These are phyloP conservation scores for Xylota sylvarum DNA, from an alignment of 2,888 invertebrate species.

Conservation along the genomic window DNA sequence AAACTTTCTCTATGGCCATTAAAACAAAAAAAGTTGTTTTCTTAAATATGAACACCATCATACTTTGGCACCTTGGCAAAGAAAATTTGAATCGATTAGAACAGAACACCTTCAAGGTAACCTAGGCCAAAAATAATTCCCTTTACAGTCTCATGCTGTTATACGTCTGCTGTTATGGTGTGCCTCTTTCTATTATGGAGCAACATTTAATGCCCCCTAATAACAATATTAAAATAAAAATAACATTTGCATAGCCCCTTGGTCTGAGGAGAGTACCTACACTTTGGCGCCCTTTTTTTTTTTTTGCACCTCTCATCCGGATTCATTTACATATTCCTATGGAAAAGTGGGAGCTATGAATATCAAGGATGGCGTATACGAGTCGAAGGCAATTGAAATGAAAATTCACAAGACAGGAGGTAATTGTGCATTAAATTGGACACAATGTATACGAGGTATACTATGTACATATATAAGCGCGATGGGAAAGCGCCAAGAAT, in stretches of 20 bases:
- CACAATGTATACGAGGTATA: constrained; percentile 50
- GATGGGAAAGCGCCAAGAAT: constrained; percentile 39
- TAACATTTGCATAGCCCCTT: constrained; percentile 68
- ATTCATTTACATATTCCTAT: constrained; percentile 64
- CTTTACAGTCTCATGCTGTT: constrained; percentile 1
- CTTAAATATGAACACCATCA: constrained; percentile 54
- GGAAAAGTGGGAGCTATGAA: constrained; percentile 46
- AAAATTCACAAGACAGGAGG: constrained; percentile 66
- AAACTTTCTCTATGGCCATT: neutral
- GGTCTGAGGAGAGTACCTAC: constrained; percentile 26
- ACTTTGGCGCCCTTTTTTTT: constrained; percentile 42
- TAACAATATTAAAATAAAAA: constrained; percentile 73
- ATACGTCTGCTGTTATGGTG: constrained; percentile 26
- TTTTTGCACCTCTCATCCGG: constrained; percentile 22
- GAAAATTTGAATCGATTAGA: constrained; percentile 67
- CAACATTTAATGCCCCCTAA: constrained; percentile 68
- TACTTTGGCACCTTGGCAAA: constrained; percentile 49
- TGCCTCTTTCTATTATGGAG: constrained; percentile 40
- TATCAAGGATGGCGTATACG: constrained; percentile 53
- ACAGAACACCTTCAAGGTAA: constrained; percentile 33
- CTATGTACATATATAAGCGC: neutral
- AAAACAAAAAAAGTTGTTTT: constrained; percentile 20
- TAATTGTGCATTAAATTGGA: constrained; percentile 74
- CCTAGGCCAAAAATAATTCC: neutral
- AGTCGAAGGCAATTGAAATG: constrained; percentile 68